These are phyloP conservation scores for Diabrotica balteata DNA, from an alignment of 2,888 invertebrate genomes.

Conservation along the genomic window DNA sequence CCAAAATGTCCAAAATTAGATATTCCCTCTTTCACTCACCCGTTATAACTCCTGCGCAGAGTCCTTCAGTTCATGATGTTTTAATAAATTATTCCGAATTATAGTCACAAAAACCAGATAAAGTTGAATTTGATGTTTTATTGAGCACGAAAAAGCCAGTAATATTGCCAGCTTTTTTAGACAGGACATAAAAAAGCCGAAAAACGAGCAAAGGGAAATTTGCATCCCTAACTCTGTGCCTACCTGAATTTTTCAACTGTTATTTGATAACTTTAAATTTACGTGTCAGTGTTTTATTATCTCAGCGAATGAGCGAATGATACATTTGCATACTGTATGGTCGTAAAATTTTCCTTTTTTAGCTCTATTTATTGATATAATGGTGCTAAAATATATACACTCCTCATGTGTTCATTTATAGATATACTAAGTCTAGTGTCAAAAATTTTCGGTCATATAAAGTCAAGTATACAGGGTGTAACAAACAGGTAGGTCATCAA, in stretches of 20 bases:
- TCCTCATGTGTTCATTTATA: no score
- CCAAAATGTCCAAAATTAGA: no score
- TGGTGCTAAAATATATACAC: no score
- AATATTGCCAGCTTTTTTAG: background rate
- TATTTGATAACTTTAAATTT: conserved; percentile 4
- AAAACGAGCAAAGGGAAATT: background rate
- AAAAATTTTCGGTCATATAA: no score
- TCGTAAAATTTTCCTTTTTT: no score
- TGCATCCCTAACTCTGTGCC: background rate
- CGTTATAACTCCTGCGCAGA: background rate
- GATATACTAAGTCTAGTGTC: no score
- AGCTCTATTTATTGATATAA: no score
- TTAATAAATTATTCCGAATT: background rate
- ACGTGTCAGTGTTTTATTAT: conserved; percentile 10
- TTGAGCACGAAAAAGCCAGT: background rate
- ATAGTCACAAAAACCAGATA: background rate
- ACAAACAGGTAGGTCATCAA: no score
- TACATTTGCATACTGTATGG: no score
- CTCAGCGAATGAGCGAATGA: background rate
- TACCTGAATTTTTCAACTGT: background rate
- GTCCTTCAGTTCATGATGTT: background rate
- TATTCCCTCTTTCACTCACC: no score
- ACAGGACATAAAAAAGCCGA: background rate
- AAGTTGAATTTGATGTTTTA: conserved; percentile 7
- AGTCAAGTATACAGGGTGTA: no score